Conservation (phyloP, 2,113 vertebrate genomes). For the Leucopsar rothschildi region DNA sequence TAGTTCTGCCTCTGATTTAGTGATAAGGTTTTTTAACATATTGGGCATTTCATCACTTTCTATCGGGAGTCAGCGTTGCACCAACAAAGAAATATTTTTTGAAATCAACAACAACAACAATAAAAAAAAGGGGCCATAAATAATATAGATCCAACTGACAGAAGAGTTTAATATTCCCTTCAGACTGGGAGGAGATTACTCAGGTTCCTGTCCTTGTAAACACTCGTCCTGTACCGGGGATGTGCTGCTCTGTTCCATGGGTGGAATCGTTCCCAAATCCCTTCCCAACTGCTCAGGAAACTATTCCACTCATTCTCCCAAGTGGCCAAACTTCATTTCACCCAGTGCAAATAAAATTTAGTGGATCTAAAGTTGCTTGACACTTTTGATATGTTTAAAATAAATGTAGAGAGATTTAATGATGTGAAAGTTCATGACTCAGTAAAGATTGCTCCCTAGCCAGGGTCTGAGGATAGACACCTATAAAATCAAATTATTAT, state of each 20-base stretch:
- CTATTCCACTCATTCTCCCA: background rate
- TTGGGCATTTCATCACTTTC: slow-evolving; percentile 76
- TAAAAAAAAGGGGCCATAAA: slow-evolving; percentile 69
- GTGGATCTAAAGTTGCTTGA: slow-evolving; percentile 63
- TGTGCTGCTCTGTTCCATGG: background rate
- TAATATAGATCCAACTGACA: slow-evolving; percentile 66
- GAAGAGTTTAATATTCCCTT: slow-evolving; percentile 73
- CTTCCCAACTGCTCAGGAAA: slow-evolving; percentile 3
- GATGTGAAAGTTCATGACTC: slow-evolving; percentile 74
- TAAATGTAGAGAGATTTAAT: slow-evolving; percentile 70
- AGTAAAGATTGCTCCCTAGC: slow-evolving; percentile 65
- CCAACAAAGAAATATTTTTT: slow-evolving; percentile 73
- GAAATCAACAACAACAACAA: slow-evolving; percentile 67
- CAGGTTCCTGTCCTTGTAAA: slow-evolving; percentile 63
- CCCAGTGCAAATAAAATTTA: slow-evolving; percentile 62
- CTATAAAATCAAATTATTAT: slow-evolving; percentile 74
- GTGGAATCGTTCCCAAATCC: background rate
- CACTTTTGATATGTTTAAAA: slow-evolving; percentile 69
- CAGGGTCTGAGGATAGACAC: slow-evolving; percentile 67
- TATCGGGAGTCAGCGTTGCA: slow-evolving; percentile 71
- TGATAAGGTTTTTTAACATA: slow-evolving; percentile 78
- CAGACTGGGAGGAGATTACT: slow-evolving; percentile 58
- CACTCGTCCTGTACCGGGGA: slow-evolving; percentile 3
- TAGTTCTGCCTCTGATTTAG: slow-evolving; percentile 76
- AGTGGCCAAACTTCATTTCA: slow-evolving; percentile 27